Evolutionary conservation across 1,140 invertebrate species (phyloP).

Genomic region (Magallana gigas): DNA sequence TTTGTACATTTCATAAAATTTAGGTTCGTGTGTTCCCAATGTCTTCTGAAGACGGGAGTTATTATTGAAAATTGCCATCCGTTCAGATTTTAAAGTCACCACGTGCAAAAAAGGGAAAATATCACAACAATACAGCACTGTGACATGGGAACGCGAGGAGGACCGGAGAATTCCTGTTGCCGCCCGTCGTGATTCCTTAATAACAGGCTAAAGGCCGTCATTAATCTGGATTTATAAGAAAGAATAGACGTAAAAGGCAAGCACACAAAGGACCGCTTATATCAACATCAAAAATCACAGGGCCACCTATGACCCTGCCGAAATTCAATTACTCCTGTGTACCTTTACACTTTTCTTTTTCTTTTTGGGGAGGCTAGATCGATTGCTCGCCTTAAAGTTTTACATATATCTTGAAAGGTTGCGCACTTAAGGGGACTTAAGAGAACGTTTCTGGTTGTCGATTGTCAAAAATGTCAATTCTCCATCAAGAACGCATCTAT

Average conservation of each 20-base stretch:
- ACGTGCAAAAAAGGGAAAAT: too few relatives aligned
- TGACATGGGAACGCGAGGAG: neutral
- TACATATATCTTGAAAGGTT: neutral
- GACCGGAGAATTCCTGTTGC: neutral
- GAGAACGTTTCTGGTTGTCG: neutral
- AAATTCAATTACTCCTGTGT: neutral
- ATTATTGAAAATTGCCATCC: too few relatives aligned
- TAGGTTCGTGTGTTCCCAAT: too few relatives aligned
- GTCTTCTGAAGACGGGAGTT: too few relatives aligned
- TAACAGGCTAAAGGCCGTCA: neutral
- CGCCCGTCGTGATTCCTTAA: neutral
- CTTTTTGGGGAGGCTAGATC: neutral
- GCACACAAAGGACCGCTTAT: neutral
- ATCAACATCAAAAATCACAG: neutral
- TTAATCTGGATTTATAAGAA: neutral
- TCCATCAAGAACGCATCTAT: neutral
- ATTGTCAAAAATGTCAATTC: conserved; percentile 25
- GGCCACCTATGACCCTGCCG: neutral
- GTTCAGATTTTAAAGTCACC: too few relatives aligned
- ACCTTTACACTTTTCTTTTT: too few relatives aligned
- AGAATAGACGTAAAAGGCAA: neutral
- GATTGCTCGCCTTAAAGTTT: neutral
- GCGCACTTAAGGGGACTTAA: neutral
- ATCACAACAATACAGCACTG: too few relatives aligned
- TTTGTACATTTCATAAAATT: too few relatives aligned